These are phyloP conservation scores for Cydia strobilella DNA, from an alignment of 1,140 invertebrate genomes.

Conservation along the genomic window DNA sequence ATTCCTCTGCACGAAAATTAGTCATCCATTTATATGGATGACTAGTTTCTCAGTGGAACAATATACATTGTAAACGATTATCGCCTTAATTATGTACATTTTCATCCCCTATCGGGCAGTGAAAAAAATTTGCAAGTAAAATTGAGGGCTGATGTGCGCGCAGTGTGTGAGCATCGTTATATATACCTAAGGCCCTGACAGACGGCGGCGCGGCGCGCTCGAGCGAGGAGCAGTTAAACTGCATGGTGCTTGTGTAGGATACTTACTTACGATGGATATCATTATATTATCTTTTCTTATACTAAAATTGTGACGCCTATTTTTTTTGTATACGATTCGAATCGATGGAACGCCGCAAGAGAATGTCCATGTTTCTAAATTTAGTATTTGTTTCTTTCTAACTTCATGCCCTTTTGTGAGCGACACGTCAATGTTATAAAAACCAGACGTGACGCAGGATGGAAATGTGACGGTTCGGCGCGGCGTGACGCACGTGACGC, in stretches of 20 bases:
- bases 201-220: neutral
- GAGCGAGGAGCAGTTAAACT: slow-evolving; percentile 63
- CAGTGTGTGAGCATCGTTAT: too few relatives aligned
- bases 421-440: slow-evolving; percentile 29
- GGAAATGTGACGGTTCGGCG: slow-evolving; percentile 35
- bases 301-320: slow-evolving; percentile 64
- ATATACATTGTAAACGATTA: too few relatives aligned
- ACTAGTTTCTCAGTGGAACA: too few relatives aligned
- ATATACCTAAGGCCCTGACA: slow-evolving; percentile 11
- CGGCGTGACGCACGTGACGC: slow-evolving; percentile 32
- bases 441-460: slow-evolving; percentile 37
- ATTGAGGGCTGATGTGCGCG: neutral
- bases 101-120: too few relatives aligned
- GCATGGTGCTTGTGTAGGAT: slow-evolving; percentile 77
- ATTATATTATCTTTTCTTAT: slow-evolving; percentile 60
- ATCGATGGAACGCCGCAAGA: neutral
- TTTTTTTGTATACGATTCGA: slow-evolving; percentile 59
- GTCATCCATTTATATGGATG: too few relatives aligned
- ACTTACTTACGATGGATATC: slow-evolving; percentile 76
- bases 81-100: too few relatives aligned
- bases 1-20: too few relatives aligned
- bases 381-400: slow-evolving; percentile 30
- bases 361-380: slow-evolving; percentile 29
- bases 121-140: too few relatives aligned
- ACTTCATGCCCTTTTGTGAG: slow-evolving; percentile 31